These are phyloP conservation scores for Monopterus albus DNA, from an alignment of 2,113 vertebrate species.

Conservation along the genomic window DNA sequence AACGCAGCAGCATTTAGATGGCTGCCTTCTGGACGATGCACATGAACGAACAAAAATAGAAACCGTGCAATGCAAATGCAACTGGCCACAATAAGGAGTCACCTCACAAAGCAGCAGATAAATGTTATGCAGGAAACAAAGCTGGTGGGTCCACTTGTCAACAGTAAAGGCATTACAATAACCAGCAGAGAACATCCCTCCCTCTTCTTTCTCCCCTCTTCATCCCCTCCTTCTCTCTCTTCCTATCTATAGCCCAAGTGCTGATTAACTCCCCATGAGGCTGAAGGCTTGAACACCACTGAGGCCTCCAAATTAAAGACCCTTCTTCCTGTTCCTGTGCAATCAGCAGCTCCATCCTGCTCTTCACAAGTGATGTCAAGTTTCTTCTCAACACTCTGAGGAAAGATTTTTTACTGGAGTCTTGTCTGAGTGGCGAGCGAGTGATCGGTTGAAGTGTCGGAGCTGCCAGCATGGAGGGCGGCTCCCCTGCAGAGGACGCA, in stretches of 20 bases:
- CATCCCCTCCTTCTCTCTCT: conserved; percentile 39
- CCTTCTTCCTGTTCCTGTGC: conserved; percentile 52
- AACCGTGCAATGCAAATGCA: too few relatives aligned
- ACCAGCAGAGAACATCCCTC: conserved; percentile 9
- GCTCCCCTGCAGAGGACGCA: conserved; percentile 11
- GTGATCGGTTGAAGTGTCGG: conserved; percentile 2
- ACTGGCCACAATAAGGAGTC: neutral
- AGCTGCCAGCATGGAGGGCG: neutral
- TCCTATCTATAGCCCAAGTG: conserved; percentile 65
- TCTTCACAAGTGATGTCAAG: conserved; percentile 32
- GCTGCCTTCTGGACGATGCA: neutral
- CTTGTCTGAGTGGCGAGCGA: neutral
- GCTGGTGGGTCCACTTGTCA: conserved; percentile 1
- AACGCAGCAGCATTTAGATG: neutral
- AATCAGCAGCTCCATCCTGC: conserved; percentile 64
- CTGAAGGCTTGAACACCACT: conserved; percentile 39
- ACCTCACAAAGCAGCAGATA: neutral
- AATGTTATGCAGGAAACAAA: neutral
- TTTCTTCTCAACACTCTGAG: conserved; percentile 14
- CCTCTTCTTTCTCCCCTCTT: conserved; percentile 19
- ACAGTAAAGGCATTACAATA: neutral
- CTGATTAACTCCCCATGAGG: conserved; percentile 71
- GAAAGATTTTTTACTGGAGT: conserved; percentile 17
- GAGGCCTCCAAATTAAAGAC: conserved; percentile 50
- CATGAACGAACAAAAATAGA: neutral